Conservation (phyloP, 2,888 invertebrate genomes). For the Dorcus hopei region DNA sequence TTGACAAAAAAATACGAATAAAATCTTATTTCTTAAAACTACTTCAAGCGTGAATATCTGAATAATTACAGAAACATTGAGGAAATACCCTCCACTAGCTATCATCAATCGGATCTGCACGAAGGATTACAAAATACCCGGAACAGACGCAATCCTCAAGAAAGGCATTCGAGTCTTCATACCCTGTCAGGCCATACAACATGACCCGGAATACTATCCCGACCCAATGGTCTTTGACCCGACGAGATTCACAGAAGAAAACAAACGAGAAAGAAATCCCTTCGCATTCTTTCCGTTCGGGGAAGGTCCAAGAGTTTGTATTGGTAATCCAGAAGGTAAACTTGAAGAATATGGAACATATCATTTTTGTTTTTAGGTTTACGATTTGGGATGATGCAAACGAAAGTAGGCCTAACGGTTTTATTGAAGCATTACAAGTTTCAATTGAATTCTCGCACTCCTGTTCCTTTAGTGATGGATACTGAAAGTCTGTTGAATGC, state of each 20-base stretch:
- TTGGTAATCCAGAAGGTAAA: slow-evolving; percentile 43
- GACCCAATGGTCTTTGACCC: slow-evolving; percentile 58
- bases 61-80: slow-evolving; percentile 53
- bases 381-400: slow-evolving; percentile 37
- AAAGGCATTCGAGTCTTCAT: slow-evolving; percentile 54
- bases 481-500: slow-evolving; percentile 17
- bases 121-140: slow-evolving; percentile 51
- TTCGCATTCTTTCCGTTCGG: slow-evolving; percentile 56
- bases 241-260: slow-evolving; percentile 54
- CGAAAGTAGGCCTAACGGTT: slow-evolving; percentile 31
- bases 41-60: no score
- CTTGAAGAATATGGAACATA: no score
- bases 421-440: slow-evolving; percentile 31
- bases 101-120: slow-evolving; percentile 54
- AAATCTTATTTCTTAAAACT: no score
- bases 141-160: slow-evolving; percentile 50
- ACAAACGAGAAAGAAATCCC: slow-evolving; percentile 47
- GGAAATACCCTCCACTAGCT: slow-evolving; percentile 58
- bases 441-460: slow-evolving; percentile 29
- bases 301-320: slow-evolving; percentile 56
- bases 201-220: slow-evolving; percentile 56
- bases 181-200: slow-evolving; percentile 56
- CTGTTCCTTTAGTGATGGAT: slow-evolving; percentile 27
- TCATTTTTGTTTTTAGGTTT: slow-evolving; percentile 27
- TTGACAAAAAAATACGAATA: no score